phyloP scores from a whole-genome alignment of 2,113 vertebrate genomes.

The Picathartes gymnocephalus region DNA sequence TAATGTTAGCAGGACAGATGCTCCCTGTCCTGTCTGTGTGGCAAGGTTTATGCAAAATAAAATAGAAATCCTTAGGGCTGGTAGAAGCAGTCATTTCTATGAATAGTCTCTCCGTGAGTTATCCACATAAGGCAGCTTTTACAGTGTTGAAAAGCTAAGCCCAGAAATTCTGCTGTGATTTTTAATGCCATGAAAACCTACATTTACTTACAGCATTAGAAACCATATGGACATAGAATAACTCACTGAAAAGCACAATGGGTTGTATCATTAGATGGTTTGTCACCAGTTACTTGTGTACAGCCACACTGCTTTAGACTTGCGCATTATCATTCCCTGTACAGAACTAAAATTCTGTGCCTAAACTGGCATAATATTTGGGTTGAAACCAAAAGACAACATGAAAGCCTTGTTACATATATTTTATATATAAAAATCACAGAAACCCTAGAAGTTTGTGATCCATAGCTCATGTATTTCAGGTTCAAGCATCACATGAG shows the following conservation, averaged over 20 bases:
- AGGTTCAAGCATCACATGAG: neutral
- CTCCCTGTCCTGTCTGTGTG: neutral
- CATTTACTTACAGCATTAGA: neutral
- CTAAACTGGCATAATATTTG: neutral
- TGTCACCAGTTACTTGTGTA: neutral
- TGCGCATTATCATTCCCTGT: fast-evolving
- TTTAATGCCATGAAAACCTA: neutral
- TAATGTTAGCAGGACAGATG: neutral
- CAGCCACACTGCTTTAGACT: neutral
- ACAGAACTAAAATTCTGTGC: neutral
- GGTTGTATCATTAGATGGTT: neutral
- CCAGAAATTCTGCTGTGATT: neutral
- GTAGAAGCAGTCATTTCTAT: neutral
- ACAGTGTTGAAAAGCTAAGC: neutral
- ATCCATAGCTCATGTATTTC: neutral
- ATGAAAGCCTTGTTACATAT: neutral
- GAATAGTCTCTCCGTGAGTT: neutral
- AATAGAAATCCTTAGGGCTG: neutral
- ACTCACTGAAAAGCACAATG: neutral
- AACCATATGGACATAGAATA: neutral
- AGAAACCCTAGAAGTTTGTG: neutral
- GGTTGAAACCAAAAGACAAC: neutral
- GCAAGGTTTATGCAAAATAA: neutral
- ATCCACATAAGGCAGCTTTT: neutral
- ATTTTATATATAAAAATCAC: neutral